Conservation (phyloP, 2,797 vertebrate genomes). For the Glossophaga mutica region DNA sequence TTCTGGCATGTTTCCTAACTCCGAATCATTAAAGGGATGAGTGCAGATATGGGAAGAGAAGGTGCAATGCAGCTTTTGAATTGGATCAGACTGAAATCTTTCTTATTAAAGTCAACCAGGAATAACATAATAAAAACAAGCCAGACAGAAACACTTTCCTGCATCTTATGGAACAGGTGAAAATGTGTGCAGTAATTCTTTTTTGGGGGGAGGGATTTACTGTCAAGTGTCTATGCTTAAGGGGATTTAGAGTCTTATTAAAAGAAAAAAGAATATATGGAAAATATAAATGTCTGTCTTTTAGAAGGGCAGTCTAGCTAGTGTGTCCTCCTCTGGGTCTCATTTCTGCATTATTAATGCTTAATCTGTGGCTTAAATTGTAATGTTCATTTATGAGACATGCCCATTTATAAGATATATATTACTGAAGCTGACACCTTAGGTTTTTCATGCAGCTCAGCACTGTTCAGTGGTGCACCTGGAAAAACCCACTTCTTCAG, state of each 20-base stretch:
- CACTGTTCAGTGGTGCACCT: not conserved
- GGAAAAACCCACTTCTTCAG: not conserved
- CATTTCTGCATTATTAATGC: not conserved
- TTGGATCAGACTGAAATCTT: not conserved
- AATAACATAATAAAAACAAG: not conserved
- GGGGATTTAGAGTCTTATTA: constrained; percentile 29
- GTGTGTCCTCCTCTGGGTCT: not conserved
- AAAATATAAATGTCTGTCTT: not conserved
- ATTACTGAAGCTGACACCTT: not conserved
- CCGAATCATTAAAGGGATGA: not conserved
- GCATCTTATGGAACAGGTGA: not conserved
- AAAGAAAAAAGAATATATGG: constrained; percentile 28
- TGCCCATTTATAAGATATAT: not conserved
- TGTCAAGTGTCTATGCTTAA: constrained; percentile 7
- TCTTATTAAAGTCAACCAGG: constrained; percentile 3
- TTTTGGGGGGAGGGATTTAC: not conserved
- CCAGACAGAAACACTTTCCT: not conserved
- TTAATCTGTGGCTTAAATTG: not conserved
- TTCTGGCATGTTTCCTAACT: not conserved
- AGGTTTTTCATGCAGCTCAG: not conserved
- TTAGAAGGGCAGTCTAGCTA: not conserved
- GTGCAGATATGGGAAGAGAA: not conserved
- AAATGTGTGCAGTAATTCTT: not conserved
- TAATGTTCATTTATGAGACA: not conserved
- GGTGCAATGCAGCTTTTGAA: not conserved